A percentile compares a stretch with the other conserved stretches of the same genome.
phyloP scores from a whole-genome alignment of 1,140 invertebrate species.

The Sesamia nonagrioides region DNA sequence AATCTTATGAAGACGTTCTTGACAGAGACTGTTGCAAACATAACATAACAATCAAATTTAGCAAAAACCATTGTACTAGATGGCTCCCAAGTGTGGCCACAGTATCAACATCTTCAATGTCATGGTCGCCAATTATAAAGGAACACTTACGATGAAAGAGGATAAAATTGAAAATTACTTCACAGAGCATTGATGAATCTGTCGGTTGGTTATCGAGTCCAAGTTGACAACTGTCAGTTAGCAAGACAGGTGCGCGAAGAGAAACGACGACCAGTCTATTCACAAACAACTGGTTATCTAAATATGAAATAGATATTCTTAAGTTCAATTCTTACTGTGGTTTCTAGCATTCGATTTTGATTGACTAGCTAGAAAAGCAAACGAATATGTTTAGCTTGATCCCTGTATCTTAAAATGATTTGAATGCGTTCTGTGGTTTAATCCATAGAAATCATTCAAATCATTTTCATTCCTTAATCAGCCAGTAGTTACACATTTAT shows the following conservation, averaged over 20 bases:
- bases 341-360: neutral
- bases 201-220: constrained; percentile 23
- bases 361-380: neutral
- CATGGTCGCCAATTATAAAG: neutral
- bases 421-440: too few relatives aligned
- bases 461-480: too few relatives aligned
- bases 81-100: neutral
- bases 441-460: too few relatives aligned
- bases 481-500: neutral
- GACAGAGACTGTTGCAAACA: neutral
- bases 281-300: constrained; percentile 32
- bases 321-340: neutral
- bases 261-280: constrained; percentile 32
- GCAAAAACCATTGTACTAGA: neutral
- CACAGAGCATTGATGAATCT: constrained; percentile 31
- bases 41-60: too few relatives aligned
- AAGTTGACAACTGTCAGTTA: constrained; percentile 37
- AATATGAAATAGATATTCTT: constrained; percentile 30
- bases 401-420: too few relatives aligned
- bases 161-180: constrained; percentile 4
- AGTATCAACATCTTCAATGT: neutral
- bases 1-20: neutral
- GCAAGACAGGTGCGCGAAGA: constrained; percentile 26
- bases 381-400: too few relatives aligned
- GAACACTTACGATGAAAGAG: constrained; percentile 5